phyloP scores from a whole-genome alignment of 2,797 vertebrate species.

The Thamnophis elegans region DNA sequence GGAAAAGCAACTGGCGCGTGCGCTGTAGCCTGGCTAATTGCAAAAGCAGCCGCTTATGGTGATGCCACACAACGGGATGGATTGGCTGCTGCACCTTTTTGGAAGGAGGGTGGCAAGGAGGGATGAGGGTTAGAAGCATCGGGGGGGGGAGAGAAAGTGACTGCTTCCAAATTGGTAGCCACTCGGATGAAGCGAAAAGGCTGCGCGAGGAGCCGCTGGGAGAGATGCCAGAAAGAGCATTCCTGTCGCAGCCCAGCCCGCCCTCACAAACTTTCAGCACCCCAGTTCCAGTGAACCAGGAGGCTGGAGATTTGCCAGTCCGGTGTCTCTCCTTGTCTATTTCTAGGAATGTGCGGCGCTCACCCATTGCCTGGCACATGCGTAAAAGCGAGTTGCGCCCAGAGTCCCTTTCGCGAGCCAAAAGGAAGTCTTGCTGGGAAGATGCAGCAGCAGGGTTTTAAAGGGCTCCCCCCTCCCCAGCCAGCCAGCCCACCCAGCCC shows the following conservation, averaged over 20 bases:
- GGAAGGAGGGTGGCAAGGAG: conserved; percentile 7
- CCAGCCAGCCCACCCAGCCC: too few species aligned
- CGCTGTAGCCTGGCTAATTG: neutral
- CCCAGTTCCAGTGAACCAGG: neutral
- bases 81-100: conserved; percentile 17
- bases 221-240: neutral
- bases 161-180: conserved; percentile 5
- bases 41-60: conserved; percentile 13
- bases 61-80: neutral
- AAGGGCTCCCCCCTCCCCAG: too few species aligned
- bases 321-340: conserved; percentile 28
- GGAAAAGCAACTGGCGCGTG: neutral
- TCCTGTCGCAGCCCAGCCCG: neutral
- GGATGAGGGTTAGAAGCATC: neutral
- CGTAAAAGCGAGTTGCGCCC: conserved; percentile 93
- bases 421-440: too few species aligned
- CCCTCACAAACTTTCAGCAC: neutral
- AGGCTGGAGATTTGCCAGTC: conserved; percentile 55
- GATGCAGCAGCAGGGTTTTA: too few species aligned
- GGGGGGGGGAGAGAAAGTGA: neutral
- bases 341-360: conserved; percentile 71
- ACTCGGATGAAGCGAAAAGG: neutral
- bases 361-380: conserved; percentile 88
- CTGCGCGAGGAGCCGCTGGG: neutral
- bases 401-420: too few species aligned